These are phyloP conservation scores for Zhuqinia jingwanae DNA, from an alignment of 2,888 invertebrate genomes.

Conservation along the genomic window DNA sequence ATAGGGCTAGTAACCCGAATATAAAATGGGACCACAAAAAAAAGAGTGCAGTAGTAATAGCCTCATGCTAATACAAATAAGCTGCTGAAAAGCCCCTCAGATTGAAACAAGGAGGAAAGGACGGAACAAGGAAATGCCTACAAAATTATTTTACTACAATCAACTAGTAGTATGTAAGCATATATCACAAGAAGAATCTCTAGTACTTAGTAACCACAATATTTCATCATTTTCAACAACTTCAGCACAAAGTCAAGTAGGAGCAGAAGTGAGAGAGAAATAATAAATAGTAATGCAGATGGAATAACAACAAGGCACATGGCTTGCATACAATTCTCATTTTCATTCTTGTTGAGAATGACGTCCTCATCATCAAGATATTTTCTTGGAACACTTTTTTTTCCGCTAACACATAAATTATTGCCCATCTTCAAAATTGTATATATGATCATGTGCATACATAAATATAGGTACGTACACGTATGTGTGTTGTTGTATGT, in stretches of 20 bases:
- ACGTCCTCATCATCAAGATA: slow-evolving; percentile 3
- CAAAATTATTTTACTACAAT: too few species aligned
- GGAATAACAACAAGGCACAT: neutral
- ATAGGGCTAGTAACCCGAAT: too few species aligned
- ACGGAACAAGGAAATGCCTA: too few species aligned
- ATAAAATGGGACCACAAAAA: too few species aligned
- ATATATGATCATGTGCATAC: neutral
- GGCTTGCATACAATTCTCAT: neutral
- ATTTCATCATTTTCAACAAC: slow-evolving; percentile 1
- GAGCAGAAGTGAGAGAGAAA: neutral
- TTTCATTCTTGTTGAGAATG: slow-evolving; percentile 6
- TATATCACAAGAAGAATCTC: too few species aligned
- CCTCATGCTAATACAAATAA: too few species aligned
- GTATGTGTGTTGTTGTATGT: neutral
- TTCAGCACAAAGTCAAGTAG: neutral
- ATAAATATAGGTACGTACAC: neutral
- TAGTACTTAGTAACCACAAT: too few species aligned
- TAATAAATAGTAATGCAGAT: neutral
- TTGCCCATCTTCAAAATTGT: slow-evolving; percentile 56
- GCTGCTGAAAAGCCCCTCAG: too few species aligned
- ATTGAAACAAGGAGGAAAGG: too few species aligned
- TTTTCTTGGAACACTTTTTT: slow-evolving; percentile 21
- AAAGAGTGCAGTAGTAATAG: too few species aligned
- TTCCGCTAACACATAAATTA: slow-evolving; percentile 56
- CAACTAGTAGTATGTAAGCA: too few species aligned